phyloP scores from a whole-genome alignment of 1,140 invertebrate species.

The Tachypleus tridentatus region DNA sequence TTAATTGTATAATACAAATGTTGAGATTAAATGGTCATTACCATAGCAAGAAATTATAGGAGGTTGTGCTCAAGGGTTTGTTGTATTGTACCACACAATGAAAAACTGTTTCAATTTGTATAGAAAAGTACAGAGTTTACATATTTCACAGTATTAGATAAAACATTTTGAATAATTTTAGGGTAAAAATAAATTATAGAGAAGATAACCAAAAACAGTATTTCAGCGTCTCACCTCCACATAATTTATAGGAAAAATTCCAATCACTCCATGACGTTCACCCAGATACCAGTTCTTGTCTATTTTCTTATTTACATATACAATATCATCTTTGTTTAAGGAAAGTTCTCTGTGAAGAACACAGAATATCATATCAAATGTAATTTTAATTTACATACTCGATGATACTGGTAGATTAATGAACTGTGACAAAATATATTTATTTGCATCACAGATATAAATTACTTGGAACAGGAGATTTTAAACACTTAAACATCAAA shows the following conservation, averaged over 20 bases:
- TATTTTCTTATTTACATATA: constrained; percentile 71
- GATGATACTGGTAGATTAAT: background rate
- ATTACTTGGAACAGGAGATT: background rate
- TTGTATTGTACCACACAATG: no score
- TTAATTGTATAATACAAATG: no score
- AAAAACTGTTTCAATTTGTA: no score
- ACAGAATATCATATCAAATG: constrained; percentile 2
- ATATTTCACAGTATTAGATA: no score
- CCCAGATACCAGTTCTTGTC: constrained; percentile 94
- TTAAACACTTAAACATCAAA: constrained; percentile 25
- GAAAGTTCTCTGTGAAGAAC: constrained; percentile 55
- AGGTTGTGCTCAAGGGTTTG: no score
- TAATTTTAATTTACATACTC: no score
- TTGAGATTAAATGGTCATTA: no score
- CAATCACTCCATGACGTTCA: constrained; percentile 75
- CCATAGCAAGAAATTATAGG: no score
- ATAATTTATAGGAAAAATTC: constrained; percentile 81
- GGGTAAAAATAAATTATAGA: no score
- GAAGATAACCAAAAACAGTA: no score
- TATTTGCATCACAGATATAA: background rate
- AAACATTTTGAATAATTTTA: no score
- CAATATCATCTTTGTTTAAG: constrained; percentile 78
- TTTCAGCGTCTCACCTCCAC: constrained; percentile 56
- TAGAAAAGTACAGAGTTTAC: no score
- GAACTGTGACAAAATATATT: constrained; percentile 14